Conservation (phyloP, 2,888 invertebrate species). For the Drosophila borborema region DNA sequence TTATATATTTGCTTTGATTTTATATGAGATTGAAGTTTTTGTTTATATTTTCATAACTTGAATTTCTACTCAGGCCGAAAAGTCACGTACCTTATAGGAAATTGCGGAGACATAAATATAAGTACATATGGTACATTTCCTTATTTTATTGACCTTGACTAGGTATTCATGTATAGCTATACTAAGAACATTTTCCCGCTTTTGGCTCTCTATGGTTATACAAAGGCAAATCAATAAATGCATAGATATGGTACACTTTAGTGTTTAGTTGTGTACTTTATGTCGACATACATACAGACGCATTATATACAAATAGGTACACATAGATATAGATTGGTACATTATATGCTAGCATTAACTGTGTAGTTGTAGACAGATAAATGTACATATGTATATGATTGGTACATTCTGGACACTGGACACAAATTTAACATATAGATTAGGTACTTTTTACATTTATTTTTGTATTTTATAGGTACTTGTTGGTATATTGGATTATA, state of each 20-base stretch:
- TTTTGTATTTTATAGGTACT: no score
- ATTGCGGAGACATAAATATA: not conserved
- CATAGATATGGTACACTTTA: no score
- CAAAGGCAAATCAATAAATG: not conserved
- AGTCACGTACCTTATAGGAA: not conserved
- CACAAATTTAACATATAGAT: no score
- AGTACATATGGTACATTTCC: not conserved
- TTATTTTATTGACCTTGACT: not conserved
- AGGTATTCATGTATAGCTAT: not conserved
- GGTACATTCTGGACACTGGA: no score
- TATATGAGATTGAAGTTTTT: not conserved
- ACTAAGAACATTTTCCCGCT: not conserved
- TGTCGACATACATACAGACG: no score
- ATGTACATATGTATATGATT: no score
- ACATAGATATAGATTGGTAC: no score
- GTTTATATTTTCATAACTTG: not conserved
- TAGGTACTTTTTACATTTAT: no score
- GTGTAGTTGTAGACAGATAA: no score
- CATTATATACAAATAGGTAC: not conserved
- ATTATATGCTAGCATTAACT: no score
- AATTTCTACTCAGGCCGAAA: not conserved
- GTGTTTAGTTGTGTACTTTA: no score
- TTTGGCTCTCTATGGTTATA: not conserved
- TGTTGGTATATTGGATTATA: no score
- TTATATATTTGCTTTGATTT: not conserved